Base-by-base conservation (phyloP, 1,140 invertebrate genomes). In the Zelostemma sp. region DNA sequence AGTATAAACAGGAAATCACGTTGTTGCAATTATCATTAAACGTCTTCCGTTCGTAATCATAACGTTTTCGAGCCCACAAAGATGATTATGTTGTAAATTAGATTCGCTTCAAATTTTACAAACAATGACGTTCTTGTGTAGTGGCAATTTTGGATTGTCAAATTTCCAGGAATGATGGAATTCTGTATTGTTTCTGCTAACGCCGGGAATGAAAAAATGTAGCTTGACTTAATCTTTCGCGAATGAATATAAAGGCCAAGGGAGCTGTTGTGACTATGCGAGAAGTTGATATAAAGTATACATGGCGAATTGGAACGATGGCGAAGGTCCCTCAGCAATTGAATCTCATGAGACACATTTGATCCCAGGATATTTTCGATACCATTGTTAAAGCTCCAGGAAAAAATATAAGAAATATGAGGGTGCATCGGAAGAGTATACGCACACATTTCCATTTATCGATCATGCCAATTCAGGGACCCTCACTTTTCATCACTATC, bases 261-360 rank as follows among this genome's bases (percentile, higher is more conserved):
- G 47, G 45, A 49, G 35, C 17, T 15, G 8, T 57, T 17, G n/a
- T 35, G 16, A 16, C 45, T 49, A 19, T 15, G 45, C 28, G 45
- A 56, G 11, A 43, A 59, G 46, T 59, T 49, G 35, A 45, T 48
- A 59, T 38, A 31, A 48, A 57, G 33, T 6, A 57, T 31, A 57
- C 45, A 48, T 15, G 46, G 46, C 46, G 25, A 48, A 48, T 48
- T 31, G 19, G 31, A 57, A 25, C 25, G 31, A 57, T 41, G 54
- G 33, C n/a, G 25, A 9, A 57, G 43, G 45, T 35, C 46, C 45
- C 31, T 28, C 16, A 31, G 14, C 58, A 45, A 54, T 67, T 25
- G 38, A 40, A 45, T 67, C 64, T 40, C 57, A 18, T 25, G 57
- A 40, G 64, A 55, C 28, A 40, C 45, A 67, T 67, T 67, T 48